phyloP scores from a whole-genome alignment of 2,888 invertebrate species.

The Archips xylosteana region DNA sequence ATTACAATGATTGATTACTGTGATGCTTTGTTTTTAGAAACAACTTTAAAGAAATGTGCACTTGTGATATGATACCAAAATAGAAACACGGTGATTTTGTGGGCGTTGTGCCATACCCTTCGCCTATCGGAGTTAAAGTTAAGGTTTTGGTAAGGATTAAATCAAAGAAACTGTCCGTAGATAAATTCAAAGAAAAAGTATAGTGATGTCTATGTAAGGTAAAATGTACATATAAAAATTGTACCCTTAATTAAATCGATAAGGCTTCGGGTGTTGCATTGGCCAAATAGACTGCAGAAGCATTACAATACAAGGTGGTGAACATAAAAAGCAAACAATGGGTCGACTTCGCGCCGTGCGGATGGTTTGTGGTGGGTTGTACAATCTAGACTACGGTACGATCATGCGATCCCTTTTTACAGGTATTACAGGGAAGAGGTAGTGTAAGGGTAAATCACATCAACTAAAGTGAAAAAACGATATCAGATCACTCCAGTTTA shows the following conservation, averaged over 20 bases:
- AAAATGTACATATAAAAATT: not conserved
- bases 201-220: not conserved
- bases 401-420: constrained; percentile 27
- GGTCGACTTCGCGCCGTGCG: constrained; percentile 80
- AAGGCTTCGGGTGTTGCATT: constrained; percentile 21
- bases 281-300: constrained; percentile 45
- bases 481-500: not conserved
- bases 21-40: not conserved
- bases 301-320: constrained; percentile 54
- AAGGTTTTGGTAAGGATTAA: not conserved
- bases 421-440: not conserved
- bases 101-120: not conserved
- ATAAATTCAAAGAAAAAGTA: not conserved
- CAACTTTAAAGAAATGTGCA: not conserved
- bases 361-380: constrained; percentile 56
- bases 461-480: not conserved
- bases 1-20: not conserved
- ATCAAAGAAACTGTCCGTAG: too few relatives aligned
- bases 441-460: not conserved
- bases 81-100: constrained; percentile 2
- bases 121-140: not conserved
- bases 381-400: constrained; percentile 41
- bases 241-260: not conserved
- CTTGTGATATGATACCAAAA: not conserved
- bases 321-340: constrained; percentile 72